These are phyloP conservation scores for Sturmia bella DNA, from an alignment of 2,888 invertebrate genomes.

Conservation along the genomic window DNA sequence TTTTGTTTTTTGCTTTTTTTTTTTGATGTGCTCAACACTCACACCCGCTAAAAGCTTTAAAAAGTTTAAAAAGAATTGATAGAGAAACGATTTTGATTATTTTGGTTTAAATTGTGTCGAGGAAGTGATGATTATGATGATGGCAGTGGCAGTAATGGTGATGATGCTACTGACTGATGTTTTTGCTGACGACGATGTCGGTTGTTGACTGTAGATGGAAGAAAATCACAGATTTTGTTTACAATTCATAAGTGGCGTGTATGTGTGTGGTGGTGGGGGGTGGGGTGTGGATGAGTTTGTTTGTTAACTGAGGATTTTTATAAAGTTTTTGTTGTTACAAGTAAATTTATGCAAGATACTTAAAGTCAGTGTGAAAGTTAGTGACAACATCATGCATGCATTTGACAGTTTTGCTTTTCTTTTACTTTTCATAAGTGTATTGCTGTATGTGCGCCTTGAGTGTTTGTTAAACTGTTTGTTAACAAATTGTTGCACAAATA, in stretches of 20 bases:
- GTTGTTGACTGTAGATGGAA: slow-evolving; percentile 34
- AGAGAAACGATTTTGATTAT: slow-evolving; percentile 54
- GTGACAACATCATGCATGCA: slow-evolving; percentile 52
- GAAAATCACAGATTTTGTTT: slow-evolving; percentile 60
- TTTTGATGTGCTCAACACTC: background rate
- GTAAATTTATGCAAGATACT: slow-evolving; percentile 65
- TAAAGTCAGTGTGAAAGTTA: slow-evolving; percentile 63
- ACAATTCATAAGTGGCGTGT: slow-evolving; percentile 63
- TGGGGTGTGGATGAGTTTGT: slow-evolving; percentile 4
- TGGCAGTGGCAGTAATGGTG: slow-evolving; percentile 10
- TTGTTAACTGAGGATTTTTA: slow-evolving; percentile 23
- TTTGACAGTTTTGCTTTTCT: slow-evolving; percentile 64
- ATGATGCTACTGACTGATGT: slow-evolving; percentile 30
- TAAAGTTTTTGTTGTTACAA: slow-evolving; percentile 36
- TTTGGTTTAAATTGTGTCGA: slow-evolving; percentile 46
- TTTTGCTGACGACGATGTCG: slow-evolving; percentile 47
- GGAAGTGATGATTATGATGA: slow-evolving; percentile 27
- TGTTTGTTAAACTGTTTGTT: slow-evolving; percentile 36
- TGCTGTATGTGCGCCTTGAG: background rate
- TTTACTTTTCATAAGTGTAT: background rate
- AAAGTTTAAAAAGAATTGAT: slow-evolving; percentile 44
- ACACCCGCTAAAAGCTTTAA: slow-evolving; percentile 6
- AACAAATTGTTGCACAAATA: slow-evolving; percentile 69
- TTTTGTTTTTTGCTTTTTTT: background rate
- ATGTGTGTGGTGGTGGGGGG: background rate